These are phyloP conservation scores for Drosophila helvetica DNA, from an alignment of 2,888 invertebrate genomes.

Conservation along the genomic window DNA sequence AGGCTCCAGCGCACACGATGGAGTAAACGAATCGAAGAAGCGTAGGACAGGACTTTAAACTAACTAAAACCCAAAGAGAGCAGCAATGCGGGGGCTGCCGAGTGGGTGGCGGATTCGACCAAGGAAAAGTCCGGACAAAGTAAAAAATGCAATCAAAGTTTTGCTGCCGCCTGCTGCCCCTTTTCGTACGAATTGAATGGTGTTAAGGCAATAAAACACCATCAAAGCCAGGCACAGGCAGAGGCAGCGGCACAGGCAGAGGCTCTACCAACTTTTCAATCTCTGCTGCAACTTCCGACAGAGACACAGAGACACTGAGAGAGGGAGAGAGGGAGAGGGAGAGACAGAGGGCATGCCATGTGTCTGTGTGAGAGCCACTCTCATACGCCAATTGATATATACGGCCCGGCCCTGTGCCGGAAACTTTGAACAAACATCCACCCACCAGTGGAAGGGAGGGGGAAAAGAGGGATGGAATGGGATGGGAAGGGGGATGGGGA, in stretches of 20 bases:
- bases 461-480: background rate
- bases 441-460: constrained; percentile 1
- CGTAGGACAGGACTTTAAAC: constrained; percentile 53
- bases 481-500: background rate
- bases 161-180: constrained; percentile 26
- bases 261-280: constrained; percentile 70
- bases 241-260: constrained; percentile 17
- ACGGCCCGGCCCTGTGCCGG: constrained; percentile 59
- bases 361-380: constrained; percentile 15
- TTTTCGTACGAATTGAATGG: constrained; percentile 42
- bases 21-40: constrained; percentile 1
- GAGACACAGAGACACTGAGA: constrained; percentile 19
- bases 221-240: constrained; percentile 44
- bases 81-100: constrained; percentile 6
- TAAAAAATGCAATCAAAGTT: constrained; percentile 76
- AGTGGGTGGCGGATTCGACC: constrained; percentile 11
- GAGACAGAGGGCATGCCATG: background rate
- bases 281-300: constrained; percentile 69
- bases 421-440: constrained; percentile 46
- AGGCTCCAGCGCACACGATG: background rate
- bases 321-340: background rate
- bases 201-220: constrained; percentile 76
- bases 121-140: constrained; percentile 35
- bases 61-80: constrained; percentile 55
- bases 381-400: constrained; percentile 68